A percentile compares a stretch with the other conserved stretches of the same genome.
These are phyloP conservation scores for Caradrina clavipalpis DNA, from an alignment of 2,888 invertebrate genomes.

Conservation along the genomic window DNA sequence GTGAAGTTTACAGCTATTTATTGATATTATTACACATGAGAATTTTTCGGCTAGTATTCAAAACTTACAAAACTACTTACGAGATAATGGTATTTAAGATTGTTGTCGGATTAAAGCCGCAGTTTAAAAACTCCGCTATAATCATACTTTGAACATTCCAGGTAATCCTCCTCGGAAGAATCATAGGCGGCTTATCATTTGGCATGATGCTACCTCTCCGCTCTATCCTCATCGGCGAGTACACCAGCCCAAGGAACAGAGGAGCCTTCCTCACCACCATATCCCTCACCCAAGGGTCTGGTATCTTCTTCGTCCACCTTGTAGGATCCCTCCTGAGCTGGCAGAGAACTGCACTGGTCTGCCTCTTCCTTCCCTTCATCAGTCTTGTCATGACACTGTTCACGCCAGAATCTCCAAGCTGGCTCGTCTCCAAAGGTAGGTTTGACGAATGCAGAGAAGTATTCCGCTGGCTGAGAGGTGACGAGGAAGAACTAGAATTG, in stretches of 20 bases:
- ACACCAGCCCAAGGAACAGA: slow-evolving; percentile 89
- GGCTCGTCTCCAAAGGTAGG: slow-evolving; percentile 89
- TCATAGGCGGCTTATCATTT: slow-evolving; percentile 82
- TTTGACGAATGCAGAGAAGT: slow-evolving; percentile 88
- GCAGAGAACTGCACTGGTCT: slow-evolving; percentile 88
- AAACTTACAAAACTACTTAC: too few relatives aligned
- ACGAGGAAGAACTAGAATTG: slow-evolving; percentile 79
- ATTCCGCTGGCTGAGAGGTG: slow-evolving; percentile 90
- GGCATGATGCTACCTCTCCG: slow-evolving; percentile 87
- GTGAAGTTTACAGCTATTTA: too few relatives aligned
- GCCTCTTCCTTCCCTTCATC: slow-evolving; percentile 82
- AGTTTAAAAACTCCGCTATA: too few relatives aligned
- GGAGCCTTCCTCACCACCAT: slow-evolving; percentile 91
- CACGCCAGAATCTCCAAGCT: slow-evolving; percentile 92
- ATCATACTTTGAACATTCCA: slow-evolving; percentile 59
- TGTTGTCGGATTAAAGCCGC: too few relatives aligned
- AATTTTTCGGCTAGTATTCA: too few relatives aligned
- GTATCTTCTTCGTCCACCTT: slow-evolving; percentile 91
- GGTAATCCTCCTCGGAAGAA: slow-evolving; percentile 74
- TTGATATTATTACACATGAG: too few relatives aligned
- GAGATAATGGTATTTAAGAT: too few relatives aligned
- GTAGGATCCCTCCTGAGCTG: slow-evolving; percentile 91
- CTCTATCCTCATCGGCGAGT: slow-evolving; percentile 89
- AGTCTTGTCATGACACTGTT: slow-evolving; percentile 81
- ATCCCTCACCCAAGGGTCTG: slow-evolving; percentile 89